A percentile compares a stretch with the other conserved stretches of the same genome.
phyloP scores from a whole-genome alignment of 2,113 vertebrate species.

The Pygoscelis antarcticus region DNA sequence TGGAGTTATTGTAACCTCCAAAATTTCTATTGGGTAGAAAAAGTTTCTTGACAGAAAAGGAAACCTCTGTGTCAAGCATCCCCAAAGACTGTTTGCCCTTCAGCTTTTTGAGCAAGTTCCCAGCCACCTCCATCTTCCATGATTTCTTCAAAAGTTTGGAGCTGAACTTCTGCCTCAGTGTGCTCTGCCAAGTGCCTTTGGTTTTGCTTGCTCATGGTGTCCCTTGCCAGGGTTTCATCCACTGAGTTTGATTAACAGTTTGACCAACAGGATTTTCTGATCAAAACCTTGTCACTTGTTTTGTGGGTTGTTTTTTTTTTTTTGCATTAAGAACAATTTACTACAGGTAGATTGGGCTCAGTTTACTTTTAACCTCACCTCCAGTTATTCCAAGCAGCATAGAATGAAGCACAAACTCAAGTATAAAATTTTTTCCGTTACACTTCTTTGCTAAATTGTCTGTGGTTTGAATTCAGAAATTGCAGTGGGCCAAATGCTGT shows the following conservation, averaged over 20 bases:
- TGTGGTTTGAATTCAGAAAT: background rate
- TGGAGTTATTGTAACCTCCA: background rate
- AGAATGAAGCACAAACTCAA: background rate
- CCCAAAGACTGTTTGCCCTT: background rate
- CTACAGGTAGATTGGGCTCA: background rate
- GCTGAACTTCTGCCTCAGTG: background rate
- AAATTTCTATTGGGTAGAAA: background rate
- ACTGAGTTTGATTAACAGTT: background rate
- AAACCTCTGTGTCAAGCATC: background rate
- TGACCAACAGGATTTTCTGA: background rate
- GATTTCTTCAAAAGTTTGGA: background rate
- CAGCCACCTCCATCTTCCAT: background rate
- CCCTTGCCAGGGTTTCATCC: background rate
- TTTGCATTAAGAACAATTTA: background rate
- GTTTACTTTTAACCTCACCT: background rate
- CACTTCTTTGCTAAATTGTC: background rate
- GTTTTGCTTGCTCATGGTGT: background rate
- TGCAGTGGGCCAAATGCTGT: background rate
- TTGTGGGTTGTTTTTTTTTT: background rate
- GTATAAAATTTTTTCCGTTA: background rate
- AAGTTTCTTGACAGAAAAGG: background rate
- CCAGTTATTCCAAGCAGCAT: background rate
- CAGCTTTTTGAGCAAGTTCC: background rate
- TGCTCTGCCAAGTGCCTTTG: background rate
- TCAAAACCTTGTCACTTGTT: background rate